These are phyloP conservation scores for Phoxinus phoxinus DNA, from an alignment of 2,113 vertebrate species.

Conservation along the genomic window DNA sequence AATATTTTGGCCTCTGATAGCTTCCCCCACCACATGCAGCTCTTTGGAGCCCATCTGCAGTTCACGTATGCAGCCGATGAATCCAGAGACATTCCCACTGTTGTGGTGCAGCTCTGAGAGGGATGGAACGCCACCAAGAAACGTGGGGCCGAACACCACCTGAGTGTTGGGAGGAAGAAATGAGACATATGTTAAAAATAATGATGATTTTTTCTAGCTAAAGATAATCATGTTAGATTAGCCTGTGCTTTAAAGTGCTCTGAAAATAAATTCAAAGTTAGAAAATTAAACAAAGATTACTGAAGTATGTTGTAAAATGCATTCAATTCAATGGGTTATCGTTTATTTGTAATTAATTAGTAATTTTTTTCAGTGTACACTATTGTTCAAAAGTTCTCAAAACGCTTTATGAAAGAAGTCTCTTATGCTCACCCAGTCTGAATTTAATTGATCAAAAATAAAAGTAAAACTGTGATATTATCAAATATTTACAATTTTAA, in stretches of 20 bases:
- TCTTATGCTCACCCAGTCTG: not conserved
- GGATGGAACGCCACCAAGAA: slow-evolving; percentile 81
- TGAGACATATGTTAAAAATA: not conserved
- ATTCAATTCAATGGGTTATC: too few species aligned
- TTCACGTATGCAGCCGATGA: slow-evolving; percentile 81
- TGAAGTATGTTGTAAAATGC: too few species aligned
- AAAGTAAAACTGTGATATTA: not conserved
- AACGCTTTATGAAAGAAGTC: not conserved
- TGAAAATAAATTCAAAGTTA: too few species aligned
- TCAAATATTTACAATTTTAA: not conserved
- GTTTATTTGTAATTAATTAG: too few species aligned
- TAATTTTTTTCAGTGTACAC: not conserved
- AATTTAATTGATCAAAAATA: not conserved
- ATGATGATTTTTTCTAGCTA: not conserved
- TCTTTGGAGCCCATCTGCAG: slow-evolving; percentile 83
- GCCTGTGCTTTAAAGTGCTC: not conserved
- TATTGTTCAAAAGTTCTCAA: not conserved
- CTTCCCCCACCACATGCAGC: slow-evolving; percentile 77
- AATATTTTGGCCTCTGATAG: slow-evolving; percentile 79
- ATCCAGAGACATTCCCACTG: slow-evolving; percentile 70
- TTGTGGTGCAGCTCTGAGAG: slow-evolving; percentile 65
- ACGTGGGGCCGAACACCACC: slow-evolving; percentile 80
- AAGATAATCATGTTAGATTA: not conserved
- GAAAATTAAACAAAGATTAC: too few species aligned
- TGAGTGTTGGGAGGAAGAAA: slow-evolving; percentile 55